These are phyloP conservation scores for Perdita meconis DNA, from an alignment of 2,888 invertebrate species.

Conservation along the genomic window DNA sequence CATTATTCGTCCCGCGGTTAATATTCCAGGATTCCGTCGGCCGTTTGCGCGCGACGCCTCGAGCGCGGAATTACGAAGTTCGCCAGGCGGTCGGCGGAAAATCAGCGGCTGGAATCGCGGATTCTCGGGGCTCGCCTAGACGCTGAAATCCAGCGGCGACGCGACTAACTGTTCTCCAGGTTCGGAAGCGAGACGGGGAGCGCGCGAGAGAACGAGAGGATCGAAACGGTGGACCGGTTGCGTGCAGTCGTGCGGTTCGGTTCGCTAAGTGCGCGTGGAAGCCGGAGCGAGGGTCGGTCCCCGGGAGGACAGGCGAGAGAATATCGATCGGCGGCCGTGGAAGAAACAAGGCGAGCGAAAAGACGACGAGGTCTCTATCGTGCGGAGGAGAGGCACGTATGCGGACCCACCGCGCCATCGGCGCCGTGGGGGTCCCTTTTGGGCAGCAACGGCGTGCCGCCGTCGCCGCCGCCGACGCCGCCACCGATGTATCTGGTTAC, in stretches of 20 bases:
- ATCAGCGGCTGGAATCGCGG: too few relatives aligned
- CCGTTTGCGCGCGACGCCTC: too few relatives aligned
- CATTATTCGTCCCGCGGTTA: too few relatives aligned
- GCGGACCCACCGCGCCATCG: slow-evolving; percentile 66
- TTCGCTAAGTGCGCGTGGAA: slow-evolving; percentile 18
- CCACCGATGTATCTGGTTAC: slow-evolving; percentile 74
- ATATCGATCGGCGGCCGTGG: slow-evolving; percentile 60
- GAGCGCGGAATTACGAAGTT: too few relatives aligned
- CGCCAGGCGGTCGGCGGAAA: too few relatives aligned
- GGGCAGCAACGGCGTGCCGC: slow-evolving; percentile 67
- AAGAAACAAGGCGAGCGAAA: slow-evolving; percentile 55
- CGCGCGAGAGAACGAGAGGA: too few relatives aligned
- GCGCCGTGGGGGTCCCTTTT: slow-evolving; percentile 72
- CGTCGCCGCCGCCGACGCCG: slow-evolving; percentile 56
- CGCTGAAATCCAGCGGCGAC: too few relatives aligned
- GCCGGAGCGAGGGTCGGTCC: slow-evolving; percentile 4
- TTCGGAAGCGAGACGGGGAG: too few relatives aligned
- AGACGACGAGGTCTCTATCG: slow-evolving; percentile 65
- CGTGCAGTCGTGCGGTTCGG: slow-evolving; percentile 3
- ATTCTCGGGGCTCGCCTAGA: too few relatives aligned
- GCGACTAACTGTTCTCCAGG: too few relatives aligned
- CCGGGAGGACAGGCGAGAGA: slow-evolving; percentile 47
- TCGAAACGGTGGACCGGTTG: slow-evolving; percentile 5
- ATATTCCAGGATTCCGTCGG: too few relatives aligned
- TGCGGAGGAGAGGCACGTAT: slow-evolving; percentile 49